Base-by-base conservation (phyloP, 2,888 invertebrate species). In the Drosophila cognata region DNA sequence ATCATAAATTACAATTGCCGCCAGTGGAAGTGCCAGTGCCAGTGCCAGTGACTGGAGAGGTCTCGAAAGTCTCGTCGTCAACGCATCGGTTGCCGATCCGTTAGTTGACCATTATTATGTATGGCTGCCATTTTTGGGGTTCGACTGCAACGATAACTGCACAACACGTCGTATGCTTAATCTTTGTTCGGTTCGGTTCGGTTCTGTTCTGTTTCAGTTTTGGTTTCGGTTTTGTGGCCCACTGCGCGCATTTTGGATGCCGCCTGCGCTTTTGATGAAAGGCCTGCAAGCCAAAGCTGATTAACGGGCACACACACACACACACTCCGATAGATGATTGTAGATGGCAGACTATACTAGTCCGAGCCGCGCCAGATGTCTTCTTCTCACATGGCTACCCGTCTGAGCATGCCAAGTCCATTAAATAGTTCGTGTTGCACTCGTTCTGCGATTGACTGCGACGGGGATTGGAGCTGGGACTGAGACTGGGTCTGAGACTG, bases 341-440 rank as follows among this genome's bases (percentile, higher is more conserved):
- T 41, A 57, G 66, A 71, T 71, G 71, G 59, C 64, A 71, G 29
- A 46, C 53, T 63, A 21, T 28, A 33, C 64, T 66, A 57, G 59
- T 33, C 41, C 66, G 63, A 29, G 52, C 73, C 38, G 4, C 61
- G 70, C 70, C 81, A 86, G 75, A 86, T 88, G 89, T 82, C 84
- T 86, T 88, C 89, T 79, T 86, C 84, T 79, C 81, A 74, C 74
- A 82, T 88, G 80, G 78, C 78, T 56, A 56, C 64, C 46, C 41
- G 68, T 50, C 52, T 16, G 72, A 60, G 84, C 82, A 82, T 88
- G 88, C 66, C 84, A 77, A 72, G 77, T 87, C 89, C 89, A 86
- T 86, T 86, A 88, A 87, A 87, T 70, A 80, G 80, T 87, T 86
- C 87, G 85, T 86, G 85, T 88, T 88, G 85, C 89, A 85, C 89